These are phyloP conservation scores for Spodoptera exigua DNA, from an alignment of 2,888 invertebrate genomes.

Conservation along the genomic window DNA sequence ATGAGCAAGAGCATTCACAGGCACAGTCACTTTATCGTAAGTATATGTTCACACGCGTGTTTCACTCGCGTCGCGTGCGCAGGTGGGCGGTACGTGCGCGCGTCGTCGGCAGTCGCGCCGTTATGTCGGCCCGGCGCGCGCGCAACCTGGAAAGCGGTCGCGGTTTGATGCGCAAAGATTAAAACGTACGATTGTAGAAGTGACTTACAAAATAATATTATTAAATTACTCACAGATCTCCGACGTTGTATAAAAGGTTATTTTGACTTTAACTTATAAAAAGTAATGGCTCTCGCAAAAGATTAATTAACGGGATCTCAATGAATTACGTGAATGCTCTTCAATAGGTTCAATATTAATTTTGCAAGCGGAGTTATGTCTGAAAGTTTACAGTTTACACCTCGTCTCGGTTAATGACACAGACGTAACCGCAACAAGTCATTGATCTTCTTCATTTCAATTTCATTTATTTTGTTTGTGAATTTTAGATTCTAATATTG, in stretches of 20 bases:
- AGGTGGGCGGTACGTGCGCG: constrained; percentile 47
- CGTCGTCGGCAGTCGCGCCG: constrained; percentile 76
- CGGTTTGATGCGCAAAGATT: constrained; percentile 69
- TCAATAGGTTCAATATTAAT: constrained; percentile 23
- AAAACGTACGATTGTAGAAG: constrained; percentile 44
- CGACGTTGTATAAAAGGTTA: constrained; percentile 30
- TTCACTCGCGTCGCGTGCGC: constrained; percentile 61
- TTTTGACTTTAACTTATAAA: constrained; percentile 25
- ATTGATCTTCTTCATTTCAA: constrained; percentile 16
- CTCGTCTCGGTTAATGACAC: constrained; percentile 26
- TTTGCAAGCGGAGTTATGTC: constrained; percentile 14
- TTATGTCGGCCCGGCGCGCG: constrained; percentile 76
- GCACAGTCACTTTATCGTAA: constrained; percentile 62
- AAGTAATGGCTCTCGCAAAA: constrained; percentile 21
- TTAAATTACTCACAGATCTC: constrained; percentile 27
- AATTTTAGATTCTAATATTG: background rate
- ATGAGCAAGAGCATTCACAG: constrained; percentile 58
- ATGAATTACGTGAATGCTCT: constrained; percentile 26
- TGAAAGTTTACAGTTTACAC: constrained; percentile 28
- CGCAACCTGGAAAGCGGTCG: constrained; percentile 76
- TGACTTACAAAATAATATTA: constrained; percentile 36
- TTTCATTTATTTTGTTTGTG: constrained; percentile 21
- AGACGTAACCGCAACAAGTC: constrained; percentile 10
- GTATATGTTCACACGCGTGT: constrained; percentile 62
- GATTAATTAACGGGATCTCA: constrained; percentile 51